A percentile compares a stretch with the other conserved stretches of the same genome.
These are phyloP conservation scores for Spilarctia lutea DNA, from an alignment of 2,888 invertebrate species.

Conservation along the genomic window DNA sequence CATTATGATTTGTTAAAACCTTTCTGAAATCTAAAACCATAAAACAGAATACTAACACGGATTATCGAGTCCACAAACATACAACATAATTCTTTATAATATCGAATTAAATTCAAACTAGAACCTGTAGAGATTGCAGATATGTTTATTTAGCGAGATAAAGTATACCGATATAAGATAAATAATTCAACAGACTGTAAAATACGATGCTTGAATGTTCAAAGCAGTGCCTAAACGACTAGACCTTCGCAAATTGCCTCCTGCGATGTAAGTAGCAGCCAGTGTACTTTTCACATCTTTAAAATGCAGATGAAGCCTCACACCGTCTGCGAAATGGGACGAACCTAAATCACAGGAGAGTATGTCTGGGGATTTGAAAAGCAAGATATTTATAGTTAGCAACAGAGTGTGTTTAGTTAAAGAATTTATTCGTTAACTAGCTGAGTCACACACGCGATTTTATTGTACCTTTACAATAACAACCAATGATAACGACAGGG, in stretches of 20 bases:
- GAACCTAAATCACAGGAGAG: background rate
- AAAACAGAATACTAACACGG: background rate
- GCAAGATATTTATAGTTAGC: background rate
- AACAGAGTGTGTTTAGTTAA: background rate
- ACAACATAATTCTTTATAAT: background rate
- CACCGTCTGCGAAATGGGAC: slow-evolving; percentile 4
- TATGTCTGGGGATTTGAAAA: background rate
- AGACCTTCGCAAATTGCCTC: slow-evolving; percentile 17
- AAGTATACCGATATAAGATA: background rate
- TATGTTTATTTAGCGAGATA: background rate
- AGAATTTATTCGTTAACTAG: background rate
- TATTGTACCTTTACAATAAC: too few species aligned
- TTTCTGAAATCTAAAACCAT: too few species aligned
- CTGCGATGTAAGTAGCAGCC: slow-evolving; percentile 10
- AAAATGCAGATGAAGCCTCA: slow-evolving; percentile 19
- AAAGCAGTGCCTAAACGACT: background rate
- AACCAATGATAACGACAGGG: too few species aligned
- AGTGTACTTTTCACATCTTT: slow-evolving; percentile 25
- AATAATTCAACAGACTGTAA: slow-evolving; percentile 13
- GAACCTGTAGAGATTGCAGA: background rate
- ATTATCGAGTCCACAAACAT: too few species aligned
- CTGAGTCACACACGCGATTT: too few species aligned
- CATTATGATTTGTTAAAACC: too few species aligned
- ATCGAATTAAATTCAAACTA: background rate
- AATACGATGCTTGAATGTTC: background rate